Conservation (phyloP, 2,888 invertebrate species). For the Ditula angustiorana region DNA sequence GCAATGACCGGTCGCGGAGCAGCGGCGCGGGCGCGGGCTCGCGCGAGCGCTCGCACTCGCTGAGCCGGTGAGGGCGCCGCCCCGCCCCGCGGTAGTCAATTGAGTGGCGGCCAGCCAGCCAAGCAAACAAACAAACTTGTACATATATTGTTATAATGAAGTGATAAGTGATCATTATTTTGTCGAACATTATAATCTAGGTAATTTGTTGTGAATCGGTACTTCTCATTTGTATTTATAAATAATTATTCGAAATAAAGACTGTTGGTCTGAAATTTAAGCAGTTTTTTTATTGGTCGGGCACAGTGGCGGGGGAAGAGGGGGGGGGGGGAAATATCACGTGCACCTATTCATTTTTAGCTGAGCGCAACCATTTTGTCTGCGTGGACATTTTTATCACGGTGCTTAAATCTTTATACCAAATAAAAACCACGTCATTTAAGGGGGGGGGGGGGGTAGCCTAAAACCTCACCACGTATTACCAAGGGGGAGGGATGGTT, state of each 20-base stretch:
- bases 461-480: no score
- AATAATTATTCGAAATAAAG: conserved; percentile 81
- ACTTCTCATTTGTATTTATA: conserved; percentile 85
- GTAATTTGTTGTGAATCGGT: conserved; percentile 84
- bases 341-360: no score
- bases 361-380: no score
- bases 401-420: no score
- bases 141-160: conserved; percentile 67
- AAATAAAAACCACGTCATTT: no score
- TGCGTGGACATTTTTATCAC: no score
- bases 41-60: conserved; percentile 85
- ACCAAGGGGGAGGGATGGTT: no score
- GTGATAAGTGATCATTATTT: conserved; percentile 82
- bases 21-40: conserved; percentile 68
- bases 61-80: conserved; percentile 53
- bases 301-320: no score
- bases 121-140: conserved; percentile 59
- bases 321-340: no score
- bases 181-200: conserved; percentile 80
- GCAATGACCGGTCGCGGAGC: conserved; percentile 78
- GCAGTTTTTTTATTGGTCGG: conserved; percentile 52
- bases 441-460: no score
- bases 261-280: conserved; percentile 72
- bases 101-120: conserved; percentile 44
- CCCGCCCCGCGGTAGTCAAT: conserved; percentile 26